These are phyloP conservation scores for Nephrotoma appendiculata DNA, from an alignment of 2,888 invertebrate genomes.

Conservation along the genomic window DNA sequence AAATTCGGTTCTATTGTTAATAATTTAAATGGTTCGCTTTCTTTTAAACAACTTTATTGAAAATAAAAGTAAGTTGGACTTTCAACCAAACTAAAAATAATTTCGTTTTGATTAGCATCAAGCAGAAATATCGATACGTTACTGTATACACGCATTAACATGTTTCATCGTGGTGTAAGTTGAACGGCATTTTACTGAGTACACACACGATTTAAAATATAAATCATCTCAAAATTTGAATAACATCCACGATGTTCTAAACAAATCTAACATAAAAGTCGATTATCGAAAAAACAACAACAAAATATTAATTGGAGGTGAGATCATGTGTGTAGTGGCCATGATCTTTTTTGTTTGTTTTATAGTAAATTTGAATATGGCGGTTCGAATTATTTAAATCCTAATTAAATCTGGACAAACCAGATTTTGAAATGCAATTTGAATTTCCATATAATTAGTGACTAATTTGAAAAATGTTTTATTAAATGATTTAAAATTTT, in stretches of 20 bases:
- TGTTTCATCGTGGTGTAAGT: neutral
- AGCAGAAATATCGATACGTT: no score
- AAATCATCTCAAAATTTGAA: neutral
- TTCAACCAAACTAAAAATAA: no score
- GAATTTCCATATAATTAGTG: neutral
- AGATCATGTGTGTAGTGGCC: neutral
- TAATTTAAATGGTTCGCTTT: neutral
- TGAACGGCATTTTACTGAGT: neutral
- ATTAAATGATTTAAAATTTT: neutral
- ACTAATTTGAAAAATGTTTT: neutral
- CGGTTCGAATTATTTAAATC: neutral
- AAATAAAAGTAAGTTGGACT: no score
- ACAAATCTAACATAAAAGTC: neutral
- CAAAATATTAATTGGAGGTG: neutral
- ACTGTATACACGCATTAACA: neutral
- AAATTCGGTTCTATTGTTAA: neutral
- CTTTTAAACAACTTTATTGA: neutral
- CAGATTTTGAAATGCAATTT: neutral
- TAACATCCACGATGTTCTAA: neutral
- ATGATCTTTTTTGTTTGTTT: neutral
- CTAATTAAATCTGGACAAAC: neutral
- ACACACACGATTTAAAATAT: neutral
- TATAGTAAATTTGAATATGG: no score
- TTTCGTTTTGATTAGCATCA: no score
- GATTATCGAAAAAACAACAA: neutral